phyloP scores from a whole-genome alignment of 1,140 invertebrate genomes.

The Brachionus calyciflorus region DNA sequence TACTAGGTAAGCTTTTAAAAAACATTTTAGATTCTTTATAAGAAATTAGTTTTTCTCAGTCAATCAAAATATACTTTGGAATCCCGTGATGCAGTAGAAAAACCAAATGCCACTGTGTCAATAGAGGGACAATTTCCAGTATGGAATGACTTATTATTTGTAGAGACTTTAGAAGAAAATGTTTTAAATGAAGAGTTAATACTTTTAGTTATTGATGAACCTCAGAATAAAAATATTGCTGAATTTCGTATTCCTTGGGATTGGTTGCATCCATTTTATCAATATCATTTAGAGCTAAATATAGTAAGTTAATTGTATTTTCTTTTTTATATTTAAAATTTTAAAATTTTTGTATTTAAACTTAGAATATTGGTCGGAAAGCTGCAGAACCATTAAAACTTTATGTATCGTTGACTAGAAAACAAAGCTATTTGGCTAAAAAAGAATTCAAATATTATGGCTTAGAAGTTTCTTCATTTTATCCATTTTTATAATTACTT shows the following conservation, averaged over 20 bases:
- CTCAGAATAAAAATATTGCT: slow-evolving; percentile 21
- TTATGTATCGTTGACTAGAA: slow-evolving; percentile 27
- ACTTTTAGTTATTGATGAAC: slow-evolving; percentile 30
- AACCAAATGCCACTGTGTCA: slow-evolving; percentile 20
- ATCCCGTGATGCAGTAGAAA: background rate
- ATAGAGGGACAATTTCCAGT: slow-evolving; percentile 13
- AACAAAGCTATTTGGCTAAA: slow-evolving; percentile 20
- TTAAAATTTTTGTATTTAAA: background rate
- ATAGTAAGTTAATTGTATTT: background rate
- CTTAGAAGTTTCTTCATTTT: background rate
- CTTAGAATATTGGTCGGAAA: background rate
- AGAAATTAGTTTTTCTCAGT: background rate
- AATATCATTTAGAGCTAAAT: slow-evolving; percentile 36
- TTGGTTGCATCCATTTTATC: slow-evolving; percentile 36
- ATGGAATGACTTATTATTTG: slow-evolving; percentile 46
- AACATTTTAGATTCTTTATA: background rate
- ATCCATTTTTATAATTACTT: background rate
- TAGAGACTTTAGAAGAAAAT: slow-evolving; percentile 38
- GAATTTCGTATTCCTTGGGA: slow-evolving; percentile 41
- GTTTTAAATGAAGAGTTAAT: background rate
- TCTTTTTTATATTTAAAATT: background rate
- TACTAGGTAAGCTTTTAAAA: background rate
- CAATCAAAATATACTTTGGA: slow-evolving; percentile 8
- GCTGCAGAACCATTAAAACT: background rate
- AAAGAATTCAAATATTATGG: slow-evolving; percentile 39